A percentile compares a stretch with the other conserved stretches of the same genome.
Evolutionary conservation across 1,140 invertebrate species (phyloP).

Genomic region (Drosophila sp.): DNA sequence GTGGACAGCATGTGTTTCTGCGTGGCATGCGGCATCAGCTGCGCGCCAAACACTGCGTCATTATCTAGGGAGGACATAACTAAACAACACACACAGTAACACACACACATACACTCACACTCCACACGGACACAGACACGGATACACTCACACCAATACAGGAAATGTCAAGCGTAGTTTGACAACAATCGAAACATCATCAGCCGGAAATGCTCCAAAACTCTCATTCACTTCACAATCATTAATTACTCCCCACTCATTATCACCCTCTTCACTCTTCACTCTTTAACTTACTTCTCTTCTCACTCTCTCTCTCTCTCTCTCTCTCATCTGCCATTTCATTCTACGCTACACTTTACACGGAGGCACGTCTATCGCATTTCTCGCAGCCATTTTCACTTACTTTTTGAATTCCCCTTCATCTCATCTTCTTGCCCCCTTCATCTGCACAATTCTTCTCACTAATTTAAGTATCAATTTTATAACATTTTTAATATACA

Average conservation of each 20-base stretch:
- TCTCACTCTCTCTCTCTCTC: conserved; percentile 29
- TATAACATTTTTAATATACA: conserved; percentile 49
- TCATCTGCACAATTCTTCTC: conserved; percentile 7
- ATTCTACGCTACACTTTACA: conserved; percentile 77
- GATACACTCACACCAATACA: conserved; percentile 45
- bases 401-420: conserved; percentile 14
- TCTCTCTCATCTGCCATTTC: conserved; percentile 27
- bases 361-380: conserved; percentile 83
- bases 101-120: conserved; percentile 27
- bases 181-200: conserved; percentile 53
- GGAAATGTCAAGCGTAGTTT: conserved; percentile 81
- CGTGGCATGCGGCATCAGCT: conserved; percentile 73
- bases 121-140: conserved; percentile 26
- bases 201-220: conserved; percentile 71
- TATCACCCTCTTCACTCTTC: conserved; percentile 30
- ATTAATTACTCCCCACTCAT: background rate
- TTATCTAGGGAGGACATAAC: conserved; percentile 50
- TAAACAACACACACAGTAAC: conserved; percentile 34
- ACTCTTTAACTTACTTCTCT: conserved; percentile 15
- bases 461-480: conserved; percentile 53
- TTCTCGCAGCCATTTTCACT: conserved; percentile 78
- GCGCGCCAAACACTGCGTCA: conserved; percentile 70
- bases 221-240: conserved; percentile 26
- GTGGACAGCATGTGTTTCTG: conserved; percentile 51
- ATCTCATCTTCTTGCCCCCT: background rate